A percentile compares a stretch with the other conserved stretches of the same genome.
Conservation (phyloP, 2,113 vertebrate species). For the Anhinga rufa region DNA sequence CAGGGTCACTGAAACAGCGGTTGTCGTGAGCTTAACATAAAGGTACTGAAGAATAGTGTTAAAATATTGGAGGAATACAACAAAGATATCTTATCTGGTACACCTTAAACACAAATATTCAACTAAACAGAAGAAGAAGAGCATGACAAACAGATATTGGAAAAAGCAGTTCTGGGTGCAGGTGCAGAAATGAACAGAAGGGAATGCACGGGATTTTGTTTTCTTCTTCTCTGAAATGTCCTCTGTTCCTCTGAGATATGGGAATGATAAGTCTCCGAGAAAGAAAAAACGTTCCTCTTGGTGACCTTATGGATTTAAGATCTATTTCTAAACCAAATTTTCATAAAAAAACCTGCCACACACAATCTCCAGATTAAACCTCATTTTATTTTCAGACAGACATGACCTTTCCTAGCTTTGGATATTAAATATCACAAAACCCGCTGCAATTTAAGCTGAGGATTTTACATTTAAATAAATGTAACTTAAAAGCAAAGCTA, state of each 20-base stretch:
- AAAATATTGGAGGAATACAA: not conserved
- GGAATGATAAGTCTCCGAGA: slow-evolving; percentile 7
- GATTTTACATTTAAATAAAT: slow-evolving; percentile 55
- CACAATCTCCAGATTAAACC: slow-evolving; percentile 54
- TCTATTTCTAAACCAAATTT: slow-evolving; percentile 50
- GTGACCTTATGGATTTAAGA: slow-evolving; percentile 63
- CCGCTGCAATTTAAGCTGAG: slow-evolving; percentile 58
- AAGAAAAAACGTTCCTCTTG: slow-evolving; percentile 17
- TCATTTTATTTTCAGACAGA: slow-evolving; percentile 61
- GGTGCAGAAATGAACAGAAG: not conserved
- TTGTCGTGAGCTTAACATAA: fast-evolving
- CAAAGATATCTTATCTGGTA: not conserved
- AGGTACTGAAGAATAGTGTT: not conserved
- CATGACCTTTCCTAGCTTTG: slow-evolving; percentile 66
- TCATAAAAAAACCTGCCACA: slow-evolving; percentile 50
- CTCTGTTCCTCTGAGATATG: not conserved
- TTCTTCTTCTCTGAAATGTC: not conserved
- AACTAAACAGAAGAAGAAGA: not conserved
- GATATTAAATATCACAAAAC: slow-evolving; percentile 70
- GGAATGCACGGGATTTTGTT: not conserved
- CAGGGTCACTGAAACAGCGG: not conserved
- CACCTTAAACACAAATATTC: not conserved
- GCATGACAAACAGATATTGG: fast-evolving
- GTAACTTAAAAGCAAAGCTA: slow-evolving; percentile 1
- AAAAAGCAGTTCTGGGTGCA: not conserved